Evolutionary conservation across 2,113 vertebrate species (phyloP), one percentile per base, ranked within the genome.

Genomic region (Balaenoptera acutorostrata): DNA sequence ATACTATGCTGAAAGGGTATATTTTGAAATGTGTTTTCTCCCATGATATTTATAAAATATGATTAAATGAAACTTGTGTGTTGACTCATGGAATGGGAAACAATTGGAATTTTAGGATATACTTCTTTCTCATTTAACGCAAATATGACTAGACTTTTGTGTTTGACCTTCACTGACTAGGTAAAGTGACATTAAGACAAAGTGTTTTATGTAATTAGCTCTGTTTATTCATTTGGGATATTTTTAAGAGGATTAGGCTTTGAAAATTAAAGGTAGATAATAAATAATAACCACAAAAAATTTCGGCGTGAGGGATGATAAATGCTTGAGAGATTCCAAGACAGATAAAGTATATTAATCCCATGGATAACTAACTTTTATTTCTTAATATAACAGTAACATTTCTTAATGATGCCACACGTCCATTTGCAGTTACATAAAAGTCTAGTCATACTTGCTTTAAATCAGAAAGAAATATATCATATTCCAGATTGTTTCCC

Each of bases 31-130:
- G 4, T 94, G 14, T 95, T 85, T 94, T 88, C 63, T 71, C 68
- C 29, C 8, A 72, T 97, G 23, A 44, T 66, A 36, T 85, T 94
- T 87, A 75, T 55, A 90, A 93, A 82, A 82, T 81, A 86, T 81
- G 18, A 84, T 33, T 66, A 66, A 78, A 81, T 90, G 31, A 89
- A 86, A 74, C 17, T 27, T 46, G 20, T 78, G 9, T 71, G 61
- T 88, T 89, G 41, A 81, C 29, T 61, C 25, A 39, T 1, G 4
- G 57, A 68, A 74, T 85, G 25, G 59, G 49, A 92, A 92, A 44
- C 27, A 93, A 66, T 59, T 66, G 9, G 39, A 88, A 64, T 78
- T 66, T 84, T 80, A 64, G 44, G 33, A 84, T 84, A 78, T 72
- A 36, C 0, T 39, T 88, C 57, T 88, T 78, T 88, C 55, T 72